These are phyloP conservation scores for Corticium candelabrum DNA, from an alignment of 37 sponge, comb jelly and placozoan genomes.

Conservation along the genomic window DNA sequence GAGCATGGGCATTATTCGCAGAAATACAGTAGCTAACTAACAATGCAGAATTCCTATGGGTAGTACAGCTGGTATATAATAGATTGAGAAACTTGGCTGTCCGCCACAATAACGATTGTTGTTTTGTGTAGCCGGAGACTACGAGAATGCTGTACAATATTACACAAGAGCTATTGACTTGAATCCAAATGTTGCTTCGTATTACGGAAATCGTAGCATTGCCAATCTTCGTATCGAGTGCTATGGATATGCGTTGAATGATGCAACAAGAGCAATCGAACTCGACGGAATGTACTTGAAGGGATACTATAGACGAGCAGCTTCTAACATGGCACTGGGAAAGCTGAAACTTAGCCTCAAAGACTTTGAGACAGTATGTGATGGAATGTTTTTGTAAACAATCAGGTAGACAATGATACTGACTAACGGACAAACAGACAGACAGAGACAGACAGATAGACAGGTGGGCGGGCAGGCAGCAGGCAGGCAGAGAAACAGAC, in stretches of 20 bases:
- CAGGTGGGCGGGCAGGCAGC: too few species aligned
- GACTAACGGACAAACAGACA: too few species aligned
- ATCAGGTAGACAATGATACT: too few species aligned
- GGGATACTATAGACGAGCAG: constrained; percentile 93
- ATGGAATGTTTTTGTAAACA: not conserved
- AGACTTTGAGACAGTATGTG: constrained; percentile 80
- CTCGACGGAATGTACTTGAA: constrained; percentile 63
- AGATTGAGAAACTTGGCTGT: not conserved
- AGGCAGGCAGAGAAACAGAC: too few species aligned
- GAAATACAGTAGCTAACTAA: too few species aligned
- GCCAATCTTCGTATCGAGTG: constrained; percentile 76
- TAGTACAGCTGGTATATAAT: too few species aligned
- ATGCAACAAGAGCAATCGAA: constrained; percentile 81
- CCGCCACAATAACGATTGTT: not conserved
- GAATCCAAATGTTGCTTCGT: constrained; percentile 55
- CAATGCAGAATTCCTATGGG: too few species aligned
- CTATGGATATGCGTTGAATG: constrained; percentile 82
- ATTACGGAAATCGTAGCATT: constrained; percentile 90
- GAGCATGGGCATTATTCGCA: too few species aligned
- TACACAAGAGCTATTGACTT: constrained; percentile 78
- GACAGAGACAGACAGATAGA: too few species aligned
- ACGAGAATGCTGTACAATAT: constrained; percentile 54
- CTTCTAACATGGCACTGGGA: constrained; percentile 96
- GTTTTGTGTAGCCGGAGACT: constrained; percentile 24
- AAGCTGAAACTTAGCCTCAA: constrained; percentile 81